Conservation (phyloP, 1,140 invertebrate genomes). For the Zaprionus ghesquierei region DNA sequence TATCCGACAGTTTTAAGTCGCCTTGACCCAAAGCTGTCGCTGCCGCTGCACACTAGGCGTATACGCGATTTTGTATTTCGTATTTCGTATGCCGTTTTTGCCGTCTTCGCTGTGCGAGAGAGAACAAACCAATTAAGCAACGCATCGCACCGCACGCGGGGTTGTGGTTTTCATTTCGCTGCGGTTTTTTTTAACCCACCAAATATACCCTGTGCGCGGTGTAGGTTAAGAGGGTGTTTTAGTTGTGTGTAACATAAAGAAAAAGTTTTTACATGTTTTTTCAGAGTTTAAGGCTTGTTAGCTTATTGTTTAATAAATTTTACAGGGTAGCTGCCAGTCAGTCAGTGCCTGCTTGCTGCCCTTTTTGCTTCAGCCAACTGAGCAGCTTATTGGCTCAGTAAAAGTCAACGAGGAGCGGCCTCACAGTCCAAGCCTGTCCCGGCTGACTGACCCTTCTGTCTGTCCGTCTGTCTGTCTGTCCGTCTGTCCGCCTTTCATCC, state of each 20-base stretch:
- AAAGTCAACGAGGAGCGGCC: conserved; percentile 11
- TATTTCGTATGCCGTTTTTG: conserved; percentile 5
- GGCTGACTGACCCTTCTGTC: neutral
- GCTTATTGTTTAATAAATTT: too few species aligned
- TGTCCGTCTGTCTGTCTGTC: neutral
- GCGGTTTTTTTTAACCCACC: neutral
- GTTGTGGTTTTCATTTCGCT: conserved; percentile 15
- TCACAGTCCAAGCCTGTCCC: conserved; percentile 10
- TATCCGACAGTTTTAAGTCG: conserved; percentile 9
- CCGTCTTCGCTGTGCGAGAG: neutral
- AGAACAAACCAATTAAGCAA: conserved; percentile 37
- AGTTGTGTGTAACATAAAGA: too few species aligned
- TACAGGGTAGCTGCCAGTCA: neutral
- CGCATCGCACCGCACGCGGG: neutral
- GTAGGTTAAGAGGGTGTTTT: neutral
- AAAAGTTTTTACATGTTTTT: too few species aligned
- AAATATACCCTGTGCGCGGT: neutral
- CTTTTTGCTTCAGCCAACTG: neutral
- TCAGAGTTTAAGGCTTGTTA: too few species aligned
- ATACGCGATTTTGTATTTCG: conserved; percentile 25
- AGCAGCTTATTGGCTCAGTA: conserved; percentile 37
- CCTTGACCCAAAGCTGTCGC: conserved; percentile 26
- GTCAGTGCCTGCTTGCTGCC: neutral
- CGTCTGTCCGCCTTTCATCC: conserved; percentile 40
- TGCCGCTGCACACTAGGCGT: neutral